Conservation (phyloP, 2,888 invertebrate genomes). For the Brachynemurus nebulosus region DNA sequence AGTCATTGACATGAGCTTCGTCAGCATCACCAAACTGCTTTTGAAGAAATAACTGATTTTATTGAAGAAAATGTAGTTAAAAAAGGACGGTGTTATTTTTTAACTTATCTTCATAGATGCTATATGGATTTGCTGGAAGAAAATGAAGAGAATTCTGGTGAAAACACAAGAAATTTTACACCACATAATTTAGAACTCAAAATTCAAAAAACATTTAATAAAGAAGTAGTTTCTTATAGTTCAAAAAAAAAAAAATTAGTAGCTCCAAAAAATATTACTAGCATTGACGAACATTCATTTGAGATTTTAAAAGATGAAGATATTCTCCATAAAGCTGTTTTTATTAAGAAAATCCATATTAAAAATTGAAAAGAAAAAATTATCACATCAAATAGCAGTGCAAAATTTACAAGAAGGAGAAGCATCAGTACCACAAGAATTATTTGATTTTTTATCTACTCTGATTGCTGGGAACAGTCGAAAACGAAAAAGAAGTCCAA, state of each 20-base stretch:
- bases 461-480: neutral
- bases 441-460: neutral
- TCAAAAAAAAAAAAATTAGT: neutral
- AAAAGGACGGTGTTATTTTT: slow-evolving; percentile 4
- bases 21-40: neutral
- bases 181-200: neutral
- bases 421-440: neutral
- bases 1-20: neutral
- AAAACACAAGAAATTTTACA: neutral
- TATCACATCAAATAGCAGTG: too few relatives aligned
- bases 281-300: neutral
- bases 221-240: neutral
- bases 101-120: neutral
- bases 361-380: too few relatives aligned
- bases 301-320: neutral
- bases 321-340: neutral
- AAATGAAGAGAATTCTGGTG: neutral
- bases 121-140: neutral
- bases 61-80: slow-evolving; percentile 4
- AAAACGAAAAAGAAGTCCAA: neutral
- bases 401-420: too few relatives aligned
- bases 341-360: too few relatives aligned
- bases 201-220: neutral
- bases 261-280: neutral
- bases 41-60: neutral